These are phyloP conservation scores for Neoniphon sammara DNA, from an alignment of 2,797 vertebrate species.

Conservation along the genomic window DNA sequence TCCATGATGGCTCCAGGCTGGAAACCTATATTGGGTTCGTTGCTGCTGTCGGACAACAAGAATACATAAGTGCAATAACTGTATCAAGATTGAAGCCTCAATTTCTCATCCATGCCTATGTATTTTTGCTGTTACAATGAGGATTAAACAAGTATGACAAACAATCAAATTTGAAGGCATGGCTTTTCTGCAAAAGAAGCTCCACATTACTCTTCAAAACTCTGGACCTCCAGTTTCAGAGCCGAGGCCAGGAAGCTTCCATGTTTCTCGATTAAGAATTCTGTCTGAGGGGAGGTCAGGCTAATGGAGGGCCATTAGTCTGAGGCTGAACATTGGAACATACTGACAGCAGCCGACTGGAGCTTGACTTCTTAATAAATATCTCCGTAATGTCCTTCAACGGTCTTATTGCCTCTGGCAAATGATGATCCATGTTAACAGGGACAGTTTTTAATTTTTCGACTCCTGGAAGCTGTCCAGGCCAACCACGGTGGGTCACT, in stretches of 20 bases:
- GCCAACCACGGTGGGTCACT: too few species aligned
- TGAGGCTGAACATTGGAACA: too few species aligned
- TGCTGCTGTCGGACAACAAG: not conserved
- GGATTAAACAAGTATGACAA: too few species aligned
- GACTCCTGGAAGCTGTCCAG: not conserved
- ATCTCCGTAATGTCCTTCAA: too few species aligned
- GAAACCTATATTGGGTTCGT: not conserved
- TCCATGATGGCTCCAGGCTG: not conserved
- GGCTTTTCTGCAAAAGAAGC: not conserved
- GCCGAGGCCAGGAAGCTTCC: not conserved
- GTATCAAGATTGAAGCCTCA: too few species aligned
- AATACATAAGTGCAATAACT: too few species aligned
- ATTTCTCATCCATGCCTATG: not conserved
- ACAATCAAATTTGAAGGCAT: not conserved
- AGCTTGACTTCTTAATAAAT: too few species aligned
- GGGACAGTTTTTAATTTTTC: not conserved
- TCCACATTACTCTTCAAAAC: not conserved
- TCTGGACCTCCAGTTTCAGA: too few species aligned
- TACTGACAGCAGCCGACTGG: too few species aligned
- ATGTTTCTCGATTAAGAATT: not conserved
- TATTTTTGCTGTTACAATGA: not conserved
- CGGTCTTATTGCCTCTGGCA: not conserved
- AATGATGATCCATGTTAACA: not conserved
- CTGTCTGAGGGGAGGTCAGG: too few species aligned
- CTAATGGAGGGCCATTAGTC: too few species aligned